A percentile compares a stretch with the other conserved stretches of the same genome.
phyloP scores from a whole-genome alignment of 2,888 invertebrate species.

The Diarsia brunnea region DNA sequence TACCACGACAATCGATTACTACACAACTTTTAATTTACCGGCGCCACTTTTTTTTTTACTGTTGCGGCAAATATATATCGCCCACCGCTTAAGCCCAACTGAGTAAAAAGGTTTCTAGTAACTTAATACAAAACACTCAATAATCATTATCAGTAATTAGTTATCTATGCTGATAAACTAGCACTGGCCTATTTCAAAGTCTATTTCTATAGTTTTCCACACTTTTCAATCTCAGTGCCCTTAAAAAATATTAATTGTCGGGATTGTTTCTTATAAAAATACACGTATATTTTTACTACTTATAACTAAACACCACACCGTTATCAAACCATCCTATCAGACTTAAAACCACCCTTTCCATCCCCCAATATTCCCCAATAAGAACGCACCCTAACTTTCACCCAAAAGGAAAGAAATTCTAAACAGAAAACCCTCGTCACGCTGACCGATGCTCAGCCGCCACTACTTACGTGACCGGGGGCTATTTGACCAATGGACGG shows the following conservation, averaged over 20 bases:
- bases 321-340: constrained; percentile 27
- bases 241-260: no score
- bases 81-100: no score
- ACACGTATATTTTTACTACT: not conserved
- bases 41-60: no score
- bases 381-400: constrained; percentile 44
- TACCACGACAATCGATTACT: no score
- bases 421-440: constrained; percentile 31
- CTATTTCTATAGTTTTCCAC: not conserved
- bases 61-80: no score
- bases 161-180: no score
- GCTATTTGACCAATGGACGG: constrained; percentile 81
- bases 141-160: no score
- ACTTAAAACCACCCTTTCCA: constrained; percentile 32
- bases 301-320: not conserved
- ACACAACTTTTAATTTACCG: no score
- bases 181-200: no score
- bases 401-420: constrained; percentile 18
- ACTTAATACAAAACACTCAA: no score
- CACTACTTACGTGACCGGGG: constrained; percentile 48
- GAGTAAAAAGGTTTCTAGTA: no score
- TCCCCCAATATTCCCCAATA: constrained; percentile 49
- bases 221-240: not conserved
- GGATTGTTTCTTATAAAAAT: not conserved
- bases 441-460: constrained; percentile 47